A percentile compares a stretch with the other conserved stretches of the same genome.
Evolutionary conservation across 2,113 vertebrate genomes (phyloP).

Genomic region (Eclectus roratus): DNA sequence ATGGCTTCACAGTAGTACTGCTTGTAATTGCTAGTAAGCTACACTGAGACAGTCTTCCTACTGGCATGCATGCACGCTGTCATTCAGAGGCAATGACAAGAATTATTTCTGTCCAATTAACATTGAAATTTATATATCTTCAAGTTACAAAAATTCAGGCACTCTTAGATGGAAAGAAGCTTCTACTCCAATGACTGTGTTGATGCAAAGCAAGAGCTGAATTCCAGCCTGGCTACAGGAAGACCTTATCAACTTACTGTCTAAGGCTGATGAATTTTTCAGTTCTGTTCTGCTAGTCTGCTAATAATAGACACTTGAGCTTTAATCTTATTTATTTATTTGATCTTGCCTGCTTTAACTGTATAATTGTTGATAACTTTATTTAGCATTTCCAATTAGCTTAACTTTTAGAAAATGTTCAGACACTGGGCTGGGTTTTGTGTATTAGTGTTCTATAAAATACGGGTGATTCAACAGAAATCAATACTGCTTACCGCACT

Average conservation of each 20-base stretch:
- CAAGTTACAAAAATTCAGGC: background rate
- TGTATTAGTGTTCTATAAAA: conserved; percentile 11
- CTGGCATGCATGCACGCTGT: background rate
- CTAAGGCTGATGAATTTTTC: conserved; percentile 40
- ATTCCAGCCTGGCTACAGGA: background rate
- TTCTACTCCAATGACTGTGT: background rate
- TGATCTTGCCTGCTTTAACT: conserved; percentile 50
- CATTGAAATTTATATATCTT: background rate
- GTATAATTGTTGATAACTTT: conserved; percentile 59
- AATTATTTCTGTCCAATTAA: conserved; percentile 1
- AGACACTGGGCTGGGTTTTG: conserved; percentile 14
- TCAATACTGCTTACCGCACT: background rate
- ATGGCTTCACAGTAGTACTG: background rate
- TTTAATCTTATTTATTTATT: conserved; percentile 60
- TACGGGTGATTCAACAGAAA: background rate
- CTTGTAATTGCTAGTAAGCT: background rate
- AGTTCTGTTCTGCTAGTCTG: background rate
- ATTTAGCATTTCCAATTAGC: conserved; percentile 64
- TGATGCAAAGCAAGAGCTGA: background rate
- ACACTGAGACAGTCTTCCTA: background rate
- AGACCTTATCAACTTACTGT: background rate
- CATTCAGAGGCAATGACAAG: background rate
- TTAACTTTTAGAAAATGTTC: conserved; percentile 65
- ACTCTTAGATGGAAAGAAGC: background rate
- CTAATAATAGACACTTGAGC: conserved; percentile 32